phyloP scores from a whole-genome alignment of 2,113 vertebrate genomes.

The Coreoperca whiteheadi region DNA sequence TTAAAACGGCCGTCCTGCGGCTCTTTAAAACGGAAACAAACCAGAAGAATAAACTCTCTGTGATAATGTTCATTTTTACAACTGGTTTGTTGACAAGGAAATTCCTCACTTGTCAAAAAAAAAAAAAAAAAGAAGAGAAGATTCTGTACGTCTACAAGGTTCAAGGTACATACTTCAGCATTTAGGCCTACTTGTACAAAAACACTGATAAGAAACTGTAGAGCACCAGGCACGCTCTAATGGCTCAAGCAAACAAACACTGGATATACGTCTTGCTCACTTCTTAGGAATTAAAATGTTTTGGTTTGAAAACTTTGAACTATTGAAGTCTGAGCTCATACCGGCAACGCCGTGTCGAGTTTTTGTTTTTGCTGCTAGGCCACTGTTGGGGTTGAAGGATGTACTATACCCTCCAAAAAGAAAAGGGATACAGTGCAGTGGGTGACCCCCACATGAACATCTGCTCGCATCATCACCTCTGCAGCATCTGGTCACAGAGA shows the following conservation, averaged over 20 bases:
- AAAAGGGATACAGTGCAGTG: background rate
- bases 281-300: constrained; percentile 27
- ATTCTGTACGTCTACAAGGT: constrained; percentile 34
- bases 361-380: background rate
- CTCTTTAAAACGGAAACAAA: background rate
- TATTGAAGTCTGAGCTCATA: constrained; percentile 8
- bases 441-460: constrained; percentile 68
- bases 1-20: background rate
- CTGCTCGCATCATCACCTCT: constrained; percentile 77
- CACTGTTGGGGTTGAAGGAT: background rate
- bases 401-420: background rate
- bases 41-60: background rate
- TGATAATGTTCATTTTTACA: background rate
- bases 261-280: background rate
- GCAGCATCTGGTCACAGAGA: constrained; percentile 74
- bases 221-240: constrained; percentile 10
- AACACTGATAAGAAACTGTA: constrained; percentile 67
- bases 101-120: background rate
- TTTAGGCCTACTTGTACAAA: constrained; percentile 39
- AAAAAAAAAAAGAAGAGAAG: background rate
- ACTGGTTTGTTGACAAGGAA: background rate
- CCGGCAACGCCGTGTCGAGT: background rate
- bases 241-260: constrained; percentile 19
- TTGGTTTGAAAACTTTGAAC: constrained; percentile 25
- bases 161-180: constrained; percentile 28